Evolutionary conservation across 2,797 vertebrate species (phyloP).

Genomic region (Diplodus sargus): DNA sequence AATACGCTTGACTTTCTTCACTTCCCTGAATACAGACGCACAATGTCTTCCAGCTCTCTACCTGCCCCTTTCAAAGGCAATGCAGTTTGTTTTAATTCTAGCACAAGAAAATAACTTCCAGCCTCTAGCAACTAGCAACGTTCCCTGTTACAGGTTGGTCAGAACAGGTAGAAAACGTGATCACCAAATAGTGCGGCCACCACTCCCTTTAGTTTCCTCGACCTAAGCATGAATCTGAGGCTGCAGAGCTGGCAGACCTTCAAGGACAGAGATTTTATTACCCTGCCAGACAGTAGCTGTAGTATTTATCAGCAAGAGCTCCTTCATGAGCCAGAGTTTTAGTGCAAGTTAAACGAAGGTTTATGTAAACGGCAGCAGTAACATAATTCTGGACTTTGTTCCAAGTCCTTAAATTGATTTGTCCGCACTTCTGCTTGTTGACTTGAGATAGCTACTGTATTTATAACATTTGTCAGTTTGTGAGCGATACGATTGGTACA

Average conservation of each 20-base stretch:
- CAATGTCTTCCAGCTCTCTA: not conserved
- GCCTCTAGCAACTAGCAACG: not conserved
- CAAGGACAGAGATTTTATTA: slow-evolving; percentile 27
- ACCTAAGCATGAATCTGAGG: not conserved
- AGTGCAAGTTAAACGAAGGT: not conserved
- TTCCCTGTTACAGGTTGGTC: not conserved
- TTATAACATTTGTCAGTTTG: not conserved
- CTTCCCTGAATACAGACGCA: not conserved
- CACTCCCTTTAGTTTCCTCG: not conserved
- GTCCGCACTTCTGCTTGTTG: not conserved
- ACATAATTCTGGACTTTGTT: not conserved
- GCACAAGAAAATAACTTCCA: not conserved
- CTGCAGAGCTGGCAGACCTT: slow-evolving; percentile 6
- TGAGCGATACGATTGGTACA: too few species aligned
- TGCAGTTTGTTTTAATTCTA: not conserved
- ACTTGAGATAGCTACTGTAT: not conserved
- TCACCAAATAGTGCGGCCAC: not conserved
- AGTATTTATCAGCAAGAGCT: slow-evolving; percentile 20
- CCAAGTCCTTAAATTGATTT: slow-evolving; percentile 8
- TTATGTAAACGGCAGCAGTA: slow-evolving; percentile 25
- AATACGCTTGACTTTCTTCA: too few species aligned
- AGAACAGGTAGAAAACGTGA: not conserved
- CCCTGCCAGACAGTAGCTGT: slow-evolving; percentile 10
- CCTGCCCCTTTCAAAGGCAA: not conserved
- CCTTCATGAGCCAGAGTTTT: slow-evolving; percentile 26